Conservation (phyloP, 2,113 vertebrate genomes). For the Sclerurus mexicanus region DNA sequence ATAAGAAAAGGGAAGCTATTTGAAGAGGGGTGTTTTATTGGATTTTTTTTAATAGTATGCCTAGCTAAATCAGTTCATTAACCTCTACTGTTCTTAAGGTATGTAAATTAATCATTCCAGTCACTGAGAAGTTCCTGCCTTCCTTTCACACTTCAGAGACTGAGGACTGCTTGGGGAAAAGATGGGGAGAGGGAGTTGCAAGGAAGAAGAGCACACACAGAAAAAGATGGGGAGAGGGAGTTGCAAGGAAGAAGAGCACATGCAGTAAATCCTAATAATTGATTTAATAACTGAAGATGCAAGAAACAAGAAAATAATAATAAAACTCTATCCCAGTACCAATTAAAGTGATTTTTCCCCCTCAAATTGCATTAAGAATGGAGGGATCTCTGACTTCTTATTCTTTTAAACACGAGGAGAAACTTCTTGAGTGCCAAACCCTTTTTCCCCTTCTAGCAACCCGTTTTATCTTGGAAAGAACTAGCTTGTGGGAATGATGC, state of each 20-base stretch:
- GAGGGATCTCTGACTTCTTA: not conserved
- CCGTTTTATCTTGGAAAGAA: not conserved
- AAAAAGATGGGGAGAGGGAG: not conserved
- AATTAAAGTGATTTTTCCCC: not conserved
- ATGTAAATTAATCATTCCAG: not conserved
- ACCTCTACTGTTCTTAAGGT: not conserved
- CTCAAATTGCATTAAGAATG: not conserved
- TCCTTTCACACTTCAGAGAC: not conserved
- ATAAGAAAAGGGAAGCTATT: not conserved
- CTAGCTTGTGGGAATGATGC: not conserved
- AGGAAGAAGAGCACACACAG: not conserved
- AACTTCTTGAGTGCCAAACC: not conserved
- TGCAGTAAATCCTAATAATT: not conserved
- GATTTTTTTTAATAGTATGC: not conserved
- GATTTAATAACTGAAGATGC: not conserved
- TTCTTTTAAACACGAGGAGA: not conserved
- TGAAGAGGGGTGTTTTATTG: not conserved
- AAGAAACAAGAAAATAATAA: not conserved
- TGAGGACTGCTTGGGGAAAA: not conserved
- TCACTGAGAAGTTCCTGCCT: not conserved
- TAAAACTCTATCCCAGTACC: not conserved
- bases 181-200: not conserved
- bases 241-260: not conserved
- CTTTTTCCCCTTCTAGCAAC: not conserved
- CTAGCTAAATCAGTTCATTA: not conserved